phyloP scores from a whole-genome alignment of 2,113 vertebrate genomes.

The Vidua macroura region DNA sequence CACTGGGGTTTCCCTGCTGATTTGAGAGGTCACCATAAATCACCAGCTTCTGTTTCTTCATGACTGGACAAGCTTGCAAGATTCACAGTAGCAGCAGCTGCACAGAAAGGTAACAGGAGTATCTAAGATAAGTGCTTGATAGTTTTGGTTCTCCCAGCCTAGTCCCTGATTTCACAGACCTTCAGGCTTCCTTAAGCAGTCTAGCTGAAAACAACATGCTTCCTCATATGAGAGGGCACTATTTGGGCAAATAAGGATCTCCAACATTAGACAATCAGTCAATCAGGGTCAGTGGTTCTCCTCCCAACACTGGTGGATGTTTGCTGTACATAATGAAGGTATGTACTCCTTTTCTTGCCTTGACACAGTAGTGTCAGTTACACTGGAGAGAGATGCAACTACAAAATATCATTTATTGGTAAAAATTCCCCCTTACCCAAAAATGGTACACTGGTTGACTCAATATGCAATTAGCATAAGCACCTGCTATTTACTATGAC shows the following conservation, averaged over 20 bases:
- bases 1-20: not conserved
- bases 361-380: not conserved
- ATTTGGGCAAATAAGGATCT: not conserved
- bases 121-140: not conserved
- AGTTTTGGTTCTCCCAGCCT: not conserved
- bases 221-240: not conserved
- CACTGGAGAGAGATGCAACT: not conserved
- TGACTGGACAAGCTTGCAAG: not conserved
- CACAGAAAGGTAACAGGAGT: not conserved
- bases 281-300: not conserved
- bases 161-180: not conserved
- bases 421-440: not conserved
- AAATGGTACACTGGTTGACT: fast-evolving
- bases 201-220: not conserved
- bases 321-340: not conserved
- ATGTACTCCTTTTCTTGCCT: not conserved
- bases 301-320: not conserved
- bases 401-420: not conserved
- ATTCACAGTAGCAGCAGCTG: not conserved
- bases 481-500: not conserved
- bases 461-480: not conserved
- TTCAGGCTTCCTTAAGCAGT: not conserved
- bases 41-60: not conserved
- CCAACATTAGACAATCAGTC: not conserved
- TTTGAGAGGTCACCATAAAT: not conserved